Conservation (phyloP, 2,888 invertebrate species). For the Platycheirus albimanus region DNA sequence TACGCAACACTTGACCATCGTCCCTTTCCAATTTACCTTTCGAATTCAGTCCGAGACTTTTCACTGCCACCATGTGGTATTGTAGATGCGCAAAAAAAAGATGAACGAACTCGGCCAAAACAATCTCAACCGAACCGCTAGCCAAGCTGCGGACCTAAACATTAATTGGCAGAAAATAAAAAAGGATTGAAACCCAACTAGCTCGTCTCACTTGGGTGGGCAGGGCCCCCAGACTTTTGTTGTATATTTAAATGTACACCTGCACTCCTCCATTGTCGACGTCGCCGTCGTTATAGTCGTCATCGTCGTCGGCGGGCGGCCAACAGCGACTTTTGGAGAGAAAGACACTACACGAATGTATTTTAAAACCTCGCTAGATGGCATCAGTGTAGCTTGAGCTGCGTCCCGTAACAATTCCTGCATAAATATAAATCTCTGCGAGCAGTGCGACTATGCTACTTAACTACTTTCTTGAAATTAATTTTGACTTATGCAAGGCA, state of each 20-base stretch:
- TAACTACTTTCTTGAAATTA: slow-evolving; percentile 39
- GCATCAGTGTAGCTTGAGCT: neutral
- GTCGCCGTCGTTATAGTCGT: too few relatives aligned
- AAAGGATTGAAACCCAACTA: slow-evolving; percentile 41
- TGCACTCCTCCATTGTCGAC: slow-evolving; percentile 36
- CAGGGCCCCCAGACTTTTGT: slow-evolving; percentile 31
- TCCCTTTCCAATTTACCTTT: slow-evolving; percentile 61
- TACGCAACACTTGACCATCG: slow-evolving; percentile 39
- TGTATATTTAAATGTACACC: slow-evolving; percentile 56
- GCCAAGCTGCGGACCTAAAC: neutral
- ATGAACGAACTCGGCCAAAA: slow-evolving; percentile 59
- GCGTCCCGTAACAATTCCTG: slow-evolving; percentile 21
- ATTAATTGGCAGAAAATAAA: slow-evolving; percentile 53
- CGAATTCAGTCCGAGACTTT: slow-evolving; percentile 43
- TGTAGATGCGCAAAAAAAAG: slow-evolving; percentile 40
- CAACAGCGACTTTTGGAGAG: slow-evolving; percentile 11
- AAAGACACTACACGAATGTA: slow-evolving; percentile 42
- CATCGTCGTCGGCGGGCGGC: too few relatives aligned
- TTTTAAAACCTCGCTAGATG: slow-evolving; percentile 20
- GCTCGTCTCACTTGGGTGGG: slow-evolving; percentile 55
- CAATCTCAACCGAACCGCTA: slow-evolving; percentile 31
- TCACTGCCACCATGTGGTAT: slow-evolving; percentile 54
- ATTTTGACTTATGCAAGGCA: slow-evolving; percentile 49
- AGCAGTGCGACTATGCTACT: too few relatives aligned
- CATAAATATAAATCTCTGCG: slow-evolving; percentile 11